These are phyloP conservation scores for Sitta carolinensis DNA, from an alignment of 2,797 vertebrate genomes.

Conservation along the genomic window DNA sequence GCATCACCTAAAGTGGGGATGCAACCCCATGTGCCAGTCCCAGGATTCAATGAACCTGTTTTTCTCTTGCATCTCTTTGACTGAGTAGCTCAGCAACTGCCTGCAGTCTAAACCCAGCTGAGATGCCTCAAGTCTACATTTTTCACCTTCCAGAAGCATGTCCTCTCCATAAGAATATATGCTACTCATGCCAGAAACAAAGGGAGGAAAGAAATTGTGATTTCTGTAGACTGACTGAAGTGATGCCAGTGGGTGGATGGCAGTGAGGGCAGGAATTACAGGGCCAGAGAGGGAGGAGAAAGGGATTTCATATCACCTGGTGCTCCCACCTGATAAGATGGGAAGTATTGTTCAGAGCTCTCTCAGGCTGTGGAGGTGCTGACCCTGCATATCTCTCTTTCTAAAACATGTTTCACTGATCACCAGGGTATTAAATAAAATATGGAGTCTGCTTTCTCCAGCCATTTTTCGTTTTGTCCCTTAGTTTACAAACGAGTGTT, in stretches of 20 bases:
- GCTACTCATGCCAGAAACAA: rapidly evolving
- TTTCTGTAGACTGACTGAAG: background rate
- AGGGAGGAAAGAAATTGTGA: background rate
- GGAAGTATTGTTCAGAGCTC: background rate
- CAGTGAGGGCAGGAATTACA: background rate
- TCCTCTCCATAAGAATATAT: background rate
- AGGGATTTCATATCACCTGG: background rate
- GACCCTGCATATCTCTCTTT: background rate
- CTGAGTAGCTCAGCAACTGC: background rate
- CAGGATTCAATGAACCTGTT: rapidly evolving
- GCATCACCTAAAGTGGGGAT: background rate
- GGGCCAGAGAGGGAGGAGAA: background rate
- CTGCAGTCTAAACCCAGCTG: background rate
- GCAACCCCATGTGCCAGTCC: background rate
- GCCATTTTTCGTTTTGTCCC: background rate
- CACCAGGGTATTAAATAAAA: background rate
- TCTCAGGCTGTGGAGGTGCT: background rate
- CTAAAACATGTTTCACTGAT: background rate
- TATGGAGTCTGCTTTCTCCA: background rate
- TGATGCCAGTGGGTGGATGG: rapidly evolving
- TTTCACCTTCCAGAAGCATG: background rate
- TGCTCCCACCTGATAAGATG: background rate
- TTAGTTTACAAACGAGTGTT: background rate
- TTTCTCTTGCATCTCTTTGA: background rate
- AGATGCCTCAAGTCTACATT: background rate